A percentile compares a stretch with the other conserved stretches of the same genome.
phyloP scores from a whole-genome alignment of 2,113 vertebrate species.

The Sisor rabdophorus region DNA sequence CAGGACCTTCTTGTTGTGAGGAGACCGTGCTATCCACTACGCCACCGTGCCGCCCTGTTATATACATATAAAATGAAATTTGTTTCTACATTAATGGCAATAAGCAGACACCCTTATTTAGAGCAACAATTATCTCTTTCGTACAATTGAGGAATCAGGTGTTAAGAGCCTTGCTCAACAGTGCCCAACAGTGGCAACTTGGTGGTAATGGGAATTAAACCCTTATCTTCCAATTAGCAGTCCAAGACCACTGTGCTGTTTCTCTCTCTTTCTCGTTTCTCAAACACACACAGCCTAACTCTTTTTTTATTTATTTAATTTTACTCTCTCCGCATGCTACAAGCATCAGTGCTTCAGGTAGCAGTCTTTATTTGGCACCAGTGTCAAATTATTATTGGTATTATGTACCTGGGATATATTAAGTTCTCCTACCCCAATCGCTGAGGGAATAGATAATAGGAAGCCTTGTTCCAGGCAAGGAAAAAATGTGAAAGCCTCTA shows the following conservation, averaged over 20 bases:
- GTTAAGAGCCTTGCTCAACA: too few relatives aligned
- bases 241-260: neutral
- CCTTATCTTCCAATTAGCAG: too few relatives aligned
- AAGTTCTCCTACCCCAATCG: conserved; percentile 28
- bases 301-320: neutral
- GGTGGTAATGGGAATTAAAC: too few relatives aligned
- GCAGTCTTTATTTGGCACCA: conserved; percentile 22
- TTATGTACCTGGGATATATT: conserved; percentile 44
- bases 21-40: too few relatives aligned
- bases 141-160: too few relatives aligned
- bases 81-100: too few relatives aligned
- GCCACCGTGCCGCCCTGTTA: too few relatives aligned
- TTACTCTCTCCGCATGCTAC: conserved; percentile 8
- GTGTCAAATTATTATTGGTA: conserved; percentile 48
- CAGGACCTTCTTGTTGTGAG: too few relatives aligned
- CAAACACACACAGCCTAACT: neutral
- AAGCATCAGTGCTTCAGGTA: conserved; percentile 30
- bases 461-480: conserved; percentile 36
- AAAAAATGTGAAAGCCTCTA: neutral
- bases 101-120: too few relatives aligned
- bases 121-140: too few relatives aligned
- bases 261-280: neutral
- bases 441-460: conserved; percentile 49
- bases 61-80: too few relatives aligned
- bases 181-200: too few relatives aligned